Base-by-base conservation (phyloP, 2,797 vertebrate species). In the Sebastolobus altivelis region DNA sequence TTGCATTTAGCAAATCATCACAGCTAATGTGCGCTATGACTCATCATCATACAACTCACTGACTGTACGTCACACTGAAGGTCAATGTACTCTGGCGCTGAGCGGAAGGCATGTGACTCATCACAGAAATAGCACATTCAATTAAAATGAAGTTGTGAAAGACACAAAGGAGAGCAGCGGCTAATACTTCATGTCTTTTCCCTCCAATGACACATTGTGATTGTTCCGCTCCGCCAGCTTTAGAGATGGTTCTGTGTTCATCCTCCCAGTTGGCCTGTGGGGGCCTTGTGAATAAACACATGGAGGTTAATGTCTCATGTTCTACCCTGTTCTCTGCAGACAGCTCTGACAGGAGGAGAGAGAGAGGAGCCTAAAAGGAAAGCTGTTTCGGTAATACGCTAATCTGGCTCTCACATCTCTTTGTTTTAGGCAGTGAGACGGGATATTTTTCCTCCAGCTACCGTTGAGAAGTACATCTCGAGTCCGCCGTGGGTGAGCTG, bases 291-390 rank as follows among this genome's bases (percentile, higher is more conserved):
- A 92, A 92, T 93, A 92, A 94, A 93, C 90, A 92, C 90, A 87
- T 81, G 88, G 93, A 94, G 93, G 93, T 92, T 93, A 93, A 89
- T 86, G 91, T 92, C 89, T 92, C 90, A 85, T 92, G 89, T 93
- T 85, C 87, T 85, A 81, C 72, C 40, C 75, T 16, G 62, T 73
- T 86, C 80, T 89, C 86, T 66, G 81, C 87, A 92, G 93, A 93
- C 92, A 92, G 90, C 86, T 92, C 89, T 91, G 92, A 93, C 92
- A 93, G 89, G 87, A 88, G 81, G 56, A 75, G 76, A 86, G 81
- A 87, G 68, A 76, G 87, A 87, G 67, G 88, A 90, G 87, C 82
- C 89, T 89, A 78, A 87, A 88, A 92, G 87, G 87, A 91, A 92
- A 90, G 87, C 81, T 85, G 91, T 87, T 93, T 85, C 77, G 14